Evolutionary conservation across 23 tunicate genomes (phyloP).

Genomic region (Botrylloides violaceus): DNA sequence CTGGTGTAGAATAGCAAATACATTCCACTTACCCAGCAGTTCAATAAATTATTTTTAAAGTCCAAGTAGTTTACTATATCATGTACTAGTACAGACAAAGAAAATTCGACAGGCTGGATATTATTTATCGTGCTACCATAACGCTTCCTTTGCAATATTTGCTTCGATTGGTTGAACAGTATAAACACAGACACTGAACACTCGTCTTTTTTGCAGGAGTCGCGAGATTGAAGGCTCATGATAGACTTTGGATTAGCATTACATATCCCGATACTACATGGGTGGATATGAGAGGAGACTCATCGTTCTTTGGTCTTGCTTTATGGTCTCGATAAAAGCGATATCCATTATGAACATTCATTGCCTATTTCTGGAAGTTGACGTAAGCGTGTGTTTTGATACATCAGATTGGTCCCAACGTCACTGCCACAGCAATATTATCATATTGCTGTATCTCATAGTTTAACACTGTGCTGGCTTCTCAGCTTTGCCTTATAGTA

Average conservation of each 20-base stretch:
- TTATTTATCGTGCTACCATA: too few species aligned
- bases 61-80: too few species aligned
- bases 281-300: slow-evolving; percentile 54
- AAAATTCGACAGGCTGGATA: too few species aligned
- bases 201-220: slow-evolving; percentile 59
- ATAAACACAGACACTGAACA: slow-evolving; percentile 33
- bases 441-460: background rate
- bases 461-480: slow-evolving; percentile 1
- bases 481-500: background rate
- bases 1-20: too few species aligned
- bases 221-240: slow-evolving; percentile 36
- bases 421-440: background rate
- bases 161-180: slow-evolving; percentile 39
- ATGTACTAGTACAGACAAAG: too few species aligned
- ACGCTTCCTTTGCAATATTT: too few species aligned
- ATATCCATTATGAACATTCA: background rate
- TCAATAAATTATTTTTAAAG: too few species aligned
- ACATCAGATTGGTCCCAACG: slow-evolving; percentile 4
- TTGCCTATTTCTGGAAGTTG: too few species aligned
- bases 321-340: slow-evolving; percentile 30
- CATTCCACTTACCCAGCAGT: too few species aligned
- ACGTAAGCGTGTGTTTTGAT: too few species aligned
- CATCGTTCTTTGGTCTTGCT: slow-evolving; percentile 65
- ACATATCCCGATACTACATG: slow-evolving; percentile 43
- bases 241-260: slow-evolving; percentile 35